A percentile compares a stretch with the other conserved stretches of the same genome.
phyloP scores from a whole-genome alignment of 30 jellyfish, hydroid and myxozoan genomes.

The Catostylus mosaicus region DNA sequence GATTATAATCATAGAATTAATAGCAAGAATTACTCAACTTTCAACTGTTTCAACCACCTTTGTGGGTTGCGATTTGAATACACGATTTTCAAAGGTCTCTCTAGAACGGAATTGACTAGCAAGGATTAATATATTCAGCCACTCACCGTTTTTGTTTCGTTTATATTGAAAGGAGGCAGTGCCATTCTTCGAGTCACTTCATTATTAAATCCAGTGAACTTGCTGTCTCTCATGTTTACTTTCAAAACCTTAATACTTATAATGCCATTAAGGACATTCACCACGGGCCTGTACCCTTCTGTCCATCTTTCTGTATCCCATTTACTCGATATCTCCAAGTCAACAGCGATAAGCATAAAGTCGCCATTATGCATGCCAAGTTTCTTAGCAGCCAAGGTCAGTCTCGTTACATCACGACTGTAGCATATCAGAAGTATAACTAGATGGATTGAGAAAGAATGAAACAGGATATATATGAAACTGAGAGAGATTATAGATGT shows the following conservation, averaged over 20 bases:
- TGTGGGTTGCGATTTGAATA: no score
- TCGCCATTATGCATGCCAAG: constrained; percentile 78
- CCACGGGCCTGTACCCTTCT: constrained; percentile 32
- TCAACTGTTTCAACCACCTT: no score
- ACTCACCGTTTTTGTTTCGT: constrained; percentile 27
- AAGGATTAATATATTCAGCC: neutral
- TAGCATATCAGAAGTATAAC: constrained; percentile 77
- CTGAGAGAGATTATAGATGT: no score
- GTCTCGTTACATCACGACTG: constrained; percentile 44
- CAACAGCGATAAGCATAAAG: constrained; percentile 74
- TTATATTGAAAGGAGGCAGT: constrained; percentile 67
- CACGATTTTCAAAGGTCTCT: no score
- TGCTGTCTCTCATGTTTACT: constrained; percentile 33
- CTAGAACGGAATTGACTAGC: neutral
- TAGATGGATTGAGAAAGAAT: no score
- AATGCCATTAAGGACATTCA: constrained; percentile 41
- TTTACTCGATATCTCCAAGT: constrained; percentile 39
- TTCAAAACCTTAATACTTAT: constrained; percentile 37
- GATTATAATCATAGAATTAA: no score
- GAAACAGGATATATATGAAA: no score
- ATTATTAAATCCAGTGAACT: constrained; percentile 19
- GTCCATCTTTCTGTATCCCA: constrained; percentile 60
- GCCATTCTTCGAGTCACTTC: constrained; percentile 79
- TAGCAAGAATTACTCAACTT: no score
- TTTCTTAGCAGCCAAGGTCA: constrained; percentile 70